Evolutionary conservation across 2,888 invertebrate species (phyloP).

Genomic region (Cremastinae sp.): DNA sequence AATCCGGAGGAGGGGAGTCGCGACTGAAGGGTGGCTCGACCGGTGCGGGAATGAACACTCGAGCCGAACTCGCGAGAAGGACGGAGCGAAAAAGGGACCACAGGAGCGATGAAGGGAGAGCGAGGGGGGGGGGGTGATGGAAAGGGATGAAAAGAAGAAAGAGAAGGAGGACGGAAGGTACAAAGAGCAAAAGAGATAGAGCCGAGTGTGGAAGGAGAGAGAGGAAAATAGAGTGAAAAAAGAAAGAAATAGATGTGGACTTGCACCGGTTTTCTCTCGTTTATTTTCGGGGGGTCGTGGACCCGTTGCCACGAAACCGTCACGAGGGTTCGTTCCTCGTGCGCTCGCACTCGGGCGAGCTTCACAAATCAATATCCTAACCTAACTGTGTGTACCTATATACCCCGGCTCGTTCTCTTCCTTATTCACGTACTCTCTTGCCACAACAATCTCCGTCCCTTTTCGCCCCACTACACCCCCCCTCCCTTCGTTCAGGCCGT

Average conservation of each 20-base stretch:
- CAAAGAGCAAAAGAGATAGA: conserved; percentile 30
- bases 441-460: conserved; percentile 17
- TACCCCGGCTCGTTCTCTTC: conserved; percentile 27
- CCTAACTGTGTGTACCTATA: conserved; percentile 56
- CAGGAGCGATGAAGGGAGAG: background rate
- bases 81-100: too few relatives aligned
- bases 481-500: background rate
- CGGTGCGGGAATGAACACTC: conserved; percentile 19
- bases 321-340: conserved; percentile 63
- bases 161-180: conserved; percentile 42
- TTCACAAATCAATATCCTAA: conserved; percentile 76
- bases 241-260: conserved; percentile 44
- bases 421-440: conserved; percentile 37
- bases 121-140: conserved; percentile 44
- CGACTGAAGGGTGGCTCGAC: conserved; percentile 60
- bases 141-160: conserved; percentile 35
- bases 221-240: conserved; percentile 8
- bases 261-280: conserved; percentile 49
- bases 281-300: conserved; percentile 57
- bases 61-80: too few relatives aligned
- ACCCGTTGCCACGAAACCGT: conserved; percentile 61
- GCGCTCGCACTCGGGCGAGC: conserved; percentile 64
- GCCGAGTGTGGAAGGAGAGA: conserved; percentile 35
- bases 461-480: conserved; percentile 3
- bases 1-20: conserved; percentile 44